Percentiles rank a stretch among this genome's conserved stretches.
Evolutionary conservation across 1,140 invertebrate genomes (phyloP).

Genomic region (Zaprionus africanus): DNA sequence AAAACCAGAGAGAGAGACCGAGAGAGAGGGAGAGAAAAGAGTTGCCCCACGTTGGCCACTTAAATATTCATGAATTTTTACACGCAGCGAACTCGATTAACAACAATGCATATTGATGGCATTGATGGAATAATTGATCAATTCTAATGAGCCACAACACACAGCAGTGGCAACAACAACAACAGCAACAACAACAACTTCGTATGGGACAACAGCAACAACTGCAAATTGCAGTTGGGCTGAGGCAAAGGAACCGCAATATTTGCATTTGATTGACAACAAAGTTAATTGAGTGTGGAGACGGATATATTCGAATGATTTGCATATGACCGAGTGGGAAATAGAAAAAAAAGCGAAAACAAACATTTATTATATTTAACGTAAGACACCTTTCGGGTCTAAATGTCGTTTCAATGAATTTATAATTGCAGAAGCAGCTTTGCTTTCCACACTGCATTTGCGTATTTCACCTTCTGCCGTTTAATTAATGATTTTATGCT

Average conservation of each 20-base stretch:
- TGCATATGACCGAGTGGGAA: slow-evolving; percentile 56
- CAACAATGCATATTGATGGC: slow-evolving; percentile 82
- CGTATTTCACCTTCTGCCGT: slow-evolving; percentile 52
- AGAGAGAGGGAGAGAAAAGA: background rate
- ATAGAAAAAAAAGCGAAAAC: slow-evolving; percentile 43
- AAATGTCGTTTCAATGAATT: slow-evolving; percentile 84
- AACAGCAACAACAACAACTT: background rate
- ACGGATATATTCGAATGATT: slow-evolving; percentile 37
- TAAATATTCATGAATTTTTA: slow-evolving; percentile 76
- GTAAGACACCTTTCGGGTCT: slow-evolving; percentile 53
- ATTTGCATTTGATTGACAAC: slow-evolving; percentile 82
- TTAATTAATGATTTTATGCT: slow-evolving; percentile 81
- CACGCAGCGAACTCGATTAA: slow-evolving; percentile 71
- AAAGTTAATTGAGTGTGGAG: slow-evolving; percentile 81
- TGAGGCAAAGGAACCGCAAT: slow-evolving; percentile 61
- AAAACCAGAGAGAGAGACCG: no score
- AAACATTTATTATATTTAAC: slow-evolving; percentile 81
- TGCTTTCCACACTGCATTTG: slow-evolving; percentile 55
- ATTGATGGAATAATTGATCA: slow-evolving; percentile 84
- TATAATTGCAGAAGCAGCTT: slow-evolving; percentile 73
- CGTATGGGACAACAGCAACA: slow-evolving; percentile 8
- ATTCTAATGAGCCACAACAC: slow-evolving; percentile 77
- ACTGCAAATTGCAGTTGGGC: slow-evolving; percentile 68
- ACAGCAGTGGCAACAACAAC: slow-evolving; percentile 21
- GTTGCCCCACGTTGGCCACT: slow-evolving; percentile 44